Percentiles rank a stretch among this genome's conserved stretches.
phyloP scores from a whole-genome alignment of 2,113 vertebrate genomes.

The Phalacrocorax brasilianus region DNA sequence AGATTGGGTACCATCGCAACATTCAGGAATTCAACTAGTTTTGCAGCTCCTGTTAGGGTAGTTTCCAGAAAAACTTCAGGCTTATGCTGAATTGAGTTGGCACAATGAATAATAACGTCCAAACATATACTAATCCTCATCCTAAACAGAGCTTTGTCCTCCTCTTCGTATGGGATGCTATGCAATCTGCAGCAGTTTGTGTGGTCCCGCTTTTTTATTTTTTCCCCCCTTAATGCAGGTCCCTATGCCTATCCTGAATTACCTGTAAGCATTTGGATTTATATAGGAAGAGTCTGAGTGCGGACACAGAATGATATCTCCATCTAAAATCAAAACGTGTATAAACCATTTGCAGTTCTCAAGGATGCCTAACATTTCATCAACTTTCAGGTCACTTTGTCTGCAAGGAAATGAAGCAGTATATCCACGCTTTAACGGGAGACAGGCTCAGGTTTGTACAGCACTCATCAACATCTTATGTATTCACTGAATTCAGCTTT shows the following conservation, averaged over 20 bases:
- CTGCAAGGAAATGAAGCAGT: neutral
- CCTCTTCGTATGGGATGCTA: accelerated
- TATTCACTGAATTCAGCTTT: neutral
- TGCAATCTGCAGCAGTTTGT: neutral
- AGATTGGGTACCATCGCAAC: neutral
- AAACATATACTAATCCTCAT: neutral
- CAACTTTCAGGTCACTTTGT: neutral
- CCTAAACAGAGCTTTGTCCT: neutral
- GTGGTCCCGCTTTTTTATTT: neutral
- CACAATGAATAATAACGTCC: neutral
- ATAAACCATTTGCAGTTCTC: neutral
- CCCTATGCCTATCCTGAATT: neutral
- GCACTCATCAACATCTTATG: neutral
- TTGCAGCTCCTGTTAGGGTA: neutral
- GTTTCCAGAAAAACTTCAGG: neutral
- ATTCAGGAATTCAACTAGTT: neutral
- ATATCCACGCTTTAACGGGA: neutral
- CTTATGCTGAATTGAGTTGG: neutral
- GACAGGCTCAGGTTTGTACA: neutral
- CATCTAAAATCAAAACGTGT: neutral
- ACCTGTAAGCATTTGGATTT: neutral
- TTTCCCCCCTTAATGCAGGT: neutral
- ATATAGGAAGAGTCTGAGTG: neutral
- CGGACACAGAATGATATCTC: neutral
- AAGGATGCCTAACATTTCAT: neutral